A percentile compares a stretch with the other conserved stretches of the same genome.
These are phyloP conservation scores for Argya squamiceps DNA, from an alignment of 2,797 vertebrate species.

Conservation along the genomic window DNA sequence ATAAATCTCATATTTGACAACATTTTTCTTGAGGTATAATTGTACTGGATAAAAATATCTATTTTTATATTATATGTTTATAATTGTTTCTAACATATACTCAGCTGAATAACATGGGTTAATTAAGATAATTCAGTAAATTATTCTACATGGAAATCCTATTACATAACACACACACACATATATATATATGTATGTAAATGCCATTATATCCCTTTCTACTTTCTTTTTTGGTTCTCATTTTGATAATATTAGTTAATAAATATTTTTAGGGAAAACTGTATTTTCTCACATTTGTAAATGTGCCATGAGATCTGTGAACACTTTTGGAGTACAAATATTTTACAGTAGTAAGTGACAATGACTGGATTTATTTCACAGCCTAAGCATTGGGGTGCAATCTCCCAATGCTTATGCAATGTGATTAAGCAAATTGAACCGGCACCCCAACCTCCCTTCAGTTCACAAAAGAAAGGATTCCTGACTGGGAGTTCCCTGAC, in stretches of 20 bases:
- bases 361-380: neutral
- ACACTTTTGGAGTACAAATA: neutral
- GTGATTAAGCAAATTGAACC: neutral
- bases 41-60: neutral
- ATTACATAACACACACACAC: neutral
- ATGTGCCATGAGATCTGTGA: neutral
- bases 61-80: neutral
- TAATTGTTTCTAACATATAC: neutral
- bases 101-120: neutral
- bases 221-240: neutral
- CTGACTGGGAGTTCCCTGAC: slow-evolving; percentile 29
- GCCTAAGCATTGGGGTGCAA: neutral
- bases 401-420: neutral
- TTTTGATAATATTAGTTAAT: neutral
- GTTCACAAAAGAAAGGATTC: neutral
- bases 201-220: neutral
- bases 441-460: neutral
- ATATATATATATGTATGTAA: accelerated
- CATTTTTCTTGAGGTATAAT: neutral
- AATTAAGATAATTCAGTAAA: neutral
- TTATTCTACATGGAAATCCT: neutral
- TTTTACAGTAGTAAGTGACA: neutral
- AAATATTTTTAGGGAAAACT: neutral
- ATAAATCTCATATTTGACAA: neutral
- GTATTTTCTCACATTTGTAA: neutral